phyloP scores from a whole-genome alignment of 2,797 vertebrate genomes.

The Notoglanidium macrostoma region DNA sequence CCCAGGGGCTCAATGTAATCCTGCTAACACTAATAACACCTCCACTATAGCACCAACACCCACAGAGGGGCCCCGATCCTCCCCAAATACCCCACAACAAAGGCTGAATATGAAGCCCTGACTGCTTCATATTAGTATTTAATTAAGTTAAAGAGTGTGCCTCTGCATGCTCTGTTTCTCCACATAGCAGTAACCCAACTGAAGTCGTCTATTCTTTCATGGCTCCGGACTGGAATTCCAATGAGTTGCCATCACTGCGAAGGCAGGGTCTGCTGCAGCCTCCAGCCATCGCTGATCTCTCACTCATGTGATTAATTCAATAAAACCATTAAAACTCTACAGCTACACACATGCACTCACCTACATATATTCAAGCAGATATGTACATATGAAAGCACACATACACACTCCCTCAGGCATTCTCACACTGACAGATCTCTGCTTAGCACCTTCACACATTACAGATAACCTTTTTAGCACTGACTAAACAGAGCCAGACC shows the following conservation, averaged over 20 bases:
- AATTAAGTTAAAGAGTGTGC: conserved; percentile 75
- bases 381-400: conserved; percentile 26
- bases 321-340: conserved; percentile 68
- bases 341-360: conserved; percentile 21
- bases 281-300: conserved; percentile 65
- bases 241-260: conserved; percentile 61
- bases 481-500: conserved; percentile 61
- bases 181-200: conserved; percentile 68
- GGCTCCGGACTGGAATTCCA: conserved; percentile 67
- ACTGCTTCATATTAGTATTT: conserved; percentile 81
- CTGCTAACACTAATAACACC: conserved; percentile 61
- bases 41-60: conserved; percentile 51
- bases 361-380: conserved; percentile 1
- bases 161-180: conserved; percentile 52
- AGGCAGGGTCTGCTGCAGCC: conserved; percentile 57
- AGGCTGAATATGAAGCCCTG: conserved; percentile 57
- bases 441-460: conserved; percentile 69
- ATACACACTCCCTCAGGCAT: conserved; percentile 42
- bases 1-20: conserved; percentile 65
- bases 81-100: conserved; percentile 58
- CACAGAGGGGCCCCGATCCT: conserved; percentile 55
- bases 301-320: conserved; percentile 74
- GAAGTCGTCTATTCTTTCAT: conserved; percentile 73
- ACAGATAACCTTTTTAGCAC: conserved; percentile 66
- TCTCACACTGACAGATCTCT: conserved; percentile 67